These are phyloP conservation scores for Petrocephalus zakoni DNA, from an alignment of 2,113 vertebrate genomes.

Conservation along the genomic window DNA sequence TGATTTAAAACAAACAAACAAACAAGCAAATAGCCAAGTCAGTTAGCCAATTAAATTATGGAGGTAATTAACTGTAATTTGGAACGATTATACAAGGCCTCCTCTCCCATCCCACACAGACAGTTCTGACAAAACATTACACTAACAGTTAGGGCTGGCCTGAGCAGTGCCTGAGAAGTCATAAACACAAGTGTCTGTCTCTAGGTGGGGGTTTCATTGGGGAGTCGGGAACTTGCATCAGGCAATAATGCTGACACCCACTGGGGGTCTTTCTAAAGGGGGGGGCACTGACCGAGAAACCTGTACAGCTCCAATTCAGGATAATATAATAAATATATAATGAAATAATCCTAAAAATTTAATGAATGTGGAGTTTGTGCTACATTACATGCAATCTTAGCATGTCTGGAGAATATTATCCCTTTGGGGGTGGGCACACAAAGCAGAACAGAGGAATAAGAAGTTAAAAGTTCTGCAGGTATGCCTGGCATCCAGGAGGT, in stretches of 20 bases:
- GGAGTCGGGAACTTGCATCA: background rate
- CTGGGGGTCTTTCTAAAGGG: background rate
- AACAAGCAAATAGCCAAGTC: background rate
- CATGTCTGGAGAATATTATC: background rate
- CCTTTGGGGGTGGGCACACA: background rate
- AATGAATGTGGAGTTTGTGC: background rate
- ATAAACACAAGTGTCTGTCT: background rate
- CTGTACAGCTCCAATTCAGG: background rate
- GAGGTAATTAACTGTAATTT: background rate
- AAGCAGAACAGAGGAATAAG: no score
- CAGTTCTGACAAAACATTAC: background rate
- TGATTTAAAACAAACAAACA: background rate
- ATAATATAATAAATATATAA: background rate
- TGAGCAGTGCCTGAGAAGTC: background rate
- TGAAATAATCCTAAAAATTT: background rate
- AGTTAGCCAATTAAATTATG: background rate
- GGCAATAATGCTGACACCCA: background rate
- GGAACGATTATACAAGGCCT: background rate
- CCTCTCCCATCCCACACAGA: background rate
- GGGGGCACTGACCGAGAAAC: background rate
- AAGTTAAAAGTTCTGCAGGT: background rate
- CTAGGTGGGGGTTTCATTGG: background rate
- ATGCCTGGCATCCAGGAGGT: background rate
- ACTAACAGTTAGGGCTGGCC: background rate
- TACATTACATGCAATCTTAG: background rate